Conservation (phyloP, 2,797 vertebrate species). For the Poeciliopsis gracilis region DNA sequence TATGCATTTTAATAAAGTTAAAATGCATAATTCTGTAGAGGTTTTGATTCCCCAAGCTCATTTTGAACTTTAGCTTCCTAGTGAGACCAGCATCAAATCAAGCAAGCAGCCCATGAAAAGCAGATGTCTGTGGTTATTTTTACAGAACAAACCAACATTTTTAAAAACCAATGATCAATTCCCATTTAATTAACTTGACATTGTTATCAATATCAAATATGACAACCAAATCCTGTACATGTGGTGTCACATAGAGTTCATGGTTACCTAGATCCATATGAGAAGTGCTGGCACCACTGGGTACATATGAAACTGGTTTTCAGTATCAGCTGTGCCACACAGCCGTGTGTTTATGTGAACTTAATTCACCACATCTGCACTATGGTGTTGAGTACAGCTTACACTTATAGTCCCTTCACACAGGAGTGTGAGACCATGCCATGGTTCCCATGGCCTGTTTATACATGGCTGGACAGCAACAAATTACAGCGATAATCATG, state of each 20-base stretch:
- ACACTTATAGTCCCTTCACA: background rate
- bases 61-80: background rate
- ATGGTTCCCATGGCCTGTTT: background rate
- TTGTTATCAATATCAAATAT: background rate
- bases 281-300: background rate
- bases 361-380: slow-evolving; percentile 8
- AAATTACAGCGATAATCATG: background rate
- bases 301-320: background rate
- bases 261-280: background rate
- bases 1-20: no score
- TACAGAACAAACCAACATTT: background rate
- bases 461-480: background rate
- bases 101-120: background rate
- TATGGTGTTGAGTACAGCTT: background rate
- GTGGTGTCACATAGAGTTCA: background rate
- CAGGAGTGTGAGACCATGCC: background rate
- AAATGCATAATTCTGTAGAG: background rate
- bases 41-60: background rate
- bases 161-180: background rate
- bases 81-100: background rate
- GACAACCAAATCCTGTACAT: background rate
- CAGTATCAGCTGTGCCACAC: background rate
- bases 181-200: background rate
- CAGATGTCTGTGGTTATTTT: background rate
- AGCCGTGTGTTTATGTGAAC: background rate